Evolutionary conservation across 2,113 vertebrate genomes (phyloP), one percentile per base, ranked within the genome.

Genomic region (Eudyptes chrysolophus): DNA sequence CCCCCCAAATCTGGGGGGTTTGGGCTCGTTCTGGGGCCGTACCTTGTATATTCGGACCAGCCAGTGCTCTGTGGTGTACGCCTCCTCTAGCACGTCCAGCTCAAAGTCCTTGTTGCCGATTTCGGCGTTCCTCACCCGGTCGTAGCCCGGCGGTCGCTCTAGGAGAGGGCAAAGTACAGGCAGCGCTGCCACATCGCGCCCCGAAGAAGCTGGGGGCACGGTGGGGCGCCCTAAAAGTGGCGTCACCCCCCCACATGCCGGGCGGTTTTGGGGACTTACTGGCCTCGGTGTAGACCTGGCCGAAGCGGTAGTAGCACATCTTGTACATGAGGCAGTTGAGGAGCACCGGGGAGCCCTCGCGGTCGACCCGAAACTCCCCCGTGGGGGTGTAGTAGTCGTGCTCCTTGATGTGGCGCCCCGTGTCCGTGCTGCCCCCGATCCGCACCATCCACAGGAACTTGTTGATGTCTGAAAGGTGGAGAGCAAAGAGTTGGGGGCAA

Each of bases 251-350:
- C 27, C 57, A 27, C 12, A 7, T 25, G 11, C 22, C 2, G 7
- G 18, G 16, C 0, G 2, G 42, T 9, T 58, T 8, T 25, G 46
- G 76, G 52, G n/a, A 99, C 99, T 99, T 96, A 99, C 99, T 99
- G 98, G 99, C 99, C 97, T 99, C 99, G 3, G 99, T 99, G 98
- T 99, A 99, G 97, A 99, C 99, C 97, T 99, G 99, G 62, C 99
- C 99, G 7, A 99, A 99, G 96, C 99, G 99, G 92, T 99, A 99
- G 98, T 99, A 99, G 98, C 99, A 99, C 99, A 99, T 99, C 98
- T 99, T 99, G 97, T 99, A 99, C 99, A 99, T 99, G 60, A 99
- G 99, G 98, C 99, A 99, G 98, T 99, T 99, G 92, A 99, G 99
- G 77, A 99, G 98, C 93, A 99, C 99, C 0, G 99, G 99, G 18